Evolutionary conservation across 2,888 invertebrate genomes (phyloP).

Genomic region (Caenorhabditis drosophilae): DNA sequence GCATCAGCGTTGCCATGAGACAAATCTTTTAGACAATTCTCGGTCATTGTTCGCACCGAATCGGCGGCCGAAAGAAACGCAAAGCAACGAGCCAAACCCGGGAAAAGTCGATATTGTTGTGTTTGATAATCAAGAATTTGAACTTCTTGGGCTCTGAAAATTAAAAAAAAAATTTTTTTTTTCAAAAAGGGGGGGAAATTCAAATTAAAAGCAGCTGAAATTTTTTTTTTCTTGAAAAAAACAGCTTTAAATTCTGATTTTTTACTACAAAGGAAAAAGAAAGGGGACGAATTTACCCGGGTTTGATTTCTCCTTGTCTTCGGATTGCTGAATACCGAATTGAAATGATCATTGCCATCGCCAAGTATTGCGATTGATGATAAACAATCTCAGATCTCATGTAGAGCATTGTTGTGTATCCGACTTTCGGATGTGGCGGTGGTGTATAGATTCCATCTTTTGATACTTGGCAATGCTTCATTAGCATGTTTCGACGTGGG

Average conservation of each 20-base stretch:
- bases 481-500: conserved; percentile 86
- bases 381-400: conserved; percentile 83
- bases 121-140: conserved; percentile 91
- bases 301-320: conserved; percentile 84
- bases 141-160: conserved; percentile 81
- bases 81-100: conserved; percentile 79
- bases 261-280: no score
- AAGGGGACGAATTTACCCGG: no score
- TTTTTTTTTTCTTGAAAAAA: no score
- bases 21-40: conserved; percentile 24
- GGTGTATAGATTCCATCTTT: conserved; percentile 86
- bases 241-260: no score
- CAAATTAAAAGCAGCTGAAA: no score
- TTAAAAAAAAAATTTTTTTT: no score
- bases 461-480: conserved; percentile 82
- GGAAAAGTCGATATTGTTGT: conserved; percentile 89
- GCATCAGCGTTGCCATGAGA: conserved; percentile 37
- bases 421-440: conserved; percentile 82
- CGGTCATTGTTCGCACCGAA: conserved; percentile 41
- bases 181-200: no score
- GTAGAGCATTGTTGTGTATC: conserved; percentile 86
- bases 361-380: conserved; percentile 80
- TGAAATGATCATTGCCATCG: conserved; percentile 82
- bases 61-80: conserved; percentile 75
- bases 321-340: conserved; percentile 88